Evolutionary conservation across 2,797 vertebrate genomes (phyloP), one percentile per base, ranked within the genome.

Genomic region (Danio choprae): DNA sequence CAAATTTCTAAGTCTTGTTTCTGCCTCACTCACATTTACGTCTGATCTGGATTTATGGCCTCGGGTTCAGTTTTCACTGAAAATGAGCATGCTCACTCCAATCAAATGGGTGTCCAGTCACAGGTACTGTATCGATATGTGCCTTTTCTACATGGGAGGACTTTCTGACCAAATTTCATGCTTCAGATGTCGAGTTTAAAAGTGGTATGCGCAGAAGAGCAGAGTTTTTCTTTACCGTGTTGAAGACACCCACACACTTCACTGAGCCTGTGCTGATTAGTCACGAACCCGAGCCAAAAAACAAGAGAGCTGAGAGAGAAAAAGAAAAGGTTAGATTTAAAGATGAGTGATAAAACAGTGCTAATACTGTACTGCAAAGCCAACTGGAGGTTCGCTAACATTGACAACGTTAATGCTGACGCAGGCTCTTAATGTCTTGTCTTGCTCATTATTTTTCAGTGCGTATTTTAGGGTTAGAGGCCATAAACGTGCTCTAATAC

Each of bases 251-350:
- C 87, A 88, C 84, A 38, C 86, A 86, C 84, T 83, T 86, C 82
- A 86, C 84, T 81, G 63, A 83, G 80, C 87, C 88, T 82, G 76
- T 80, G 78, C 90, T 89, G 85, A 90, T 91, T 91, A 90, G 82
- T 59, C 86, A 80, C 82, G 76, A 74, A 77, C 73, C 77, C 29
- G n/a, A 79, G 78, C 79, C 63, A 40, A 44, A 80, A 78, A 68
- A 74, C 36, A 41, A 69, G 78, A 74, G 53, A 44, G 51, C 18
- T 65, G 69, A 74, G 50, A 81, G 77, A 81, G 56, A 71, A 40
- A 53, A 64, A 72, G 60, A 36, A 55, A 63, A 63, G 68, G 69
- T 80, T 44, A 41, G 62, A 56, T 74, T 53, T 48, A 64, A 74
- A 73, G 40, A 65, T 53, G 69, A 80, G 81, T 29, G 56, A 65